phyloP scores from a whole-genome alignment of 2,888 invertebrate species.

The Rhogogaster chlorosoma region DNA sequence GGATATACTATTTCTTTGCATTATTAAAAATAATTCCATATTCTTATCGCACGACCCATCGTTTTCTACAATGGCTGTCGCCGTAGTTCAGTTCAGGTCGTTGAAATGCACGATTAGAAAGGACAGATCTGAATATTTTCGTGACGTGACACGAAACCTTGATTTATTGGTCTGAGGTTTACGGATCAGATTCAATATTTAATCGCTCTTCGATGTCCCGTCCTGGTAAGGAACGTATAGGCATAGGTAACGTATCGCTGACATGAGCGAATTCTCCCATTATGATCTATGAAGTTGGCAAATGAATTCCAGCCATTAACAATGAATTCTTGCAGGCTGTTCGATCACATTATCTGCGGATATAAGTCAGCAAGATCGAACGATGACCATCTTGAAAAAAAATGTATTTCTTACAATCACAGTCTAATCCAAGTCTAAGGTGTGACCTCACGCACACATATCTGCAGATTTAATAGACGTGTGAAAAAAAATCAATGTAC shows the following conservation, averaged over 20 bases:
- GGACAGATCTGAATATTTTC: conserved; percentile 42
- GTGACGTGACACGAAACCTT: conserved; percentile 45
- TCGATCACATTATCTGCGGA: not conserved
- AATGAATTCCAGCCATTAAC: not conserved
- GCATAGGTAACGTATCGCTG: not conserved
- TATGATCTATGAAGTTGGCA: not conserved
- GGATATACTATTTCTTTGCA: conserved; percentile 25
- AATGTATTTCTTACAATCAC: not conserved
- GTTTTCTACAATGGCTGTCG: not conserved
- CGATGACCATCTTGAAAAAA: too few relatives aligned
- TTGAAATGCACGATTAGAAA: conserved; percentile 46
- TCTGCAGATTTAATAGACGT: not conserved
- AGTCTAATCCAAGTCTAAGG: not conserved
- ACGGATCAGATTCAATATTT: not conserved
- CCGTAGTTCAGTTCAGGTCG: conserved; percentile 9
- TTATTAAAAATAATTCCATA: conserved; percentile 43
- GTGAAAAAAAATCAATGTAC: not conserved
- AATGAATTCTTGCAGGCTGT: not conserved
- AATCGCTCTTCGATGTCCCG: conserved; percentile 13
- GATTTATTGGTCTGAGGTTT: conserved; percentile 28
- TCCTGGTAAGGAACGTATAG: not conserved
- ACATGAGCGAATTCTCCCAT: not conserved
- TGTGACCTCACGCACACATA: not conserved
- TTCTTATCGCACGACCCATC: conserved; percentile 9
- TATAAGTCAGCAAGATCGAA: not conserved